Base-by-base conservation (phyloP, 2,797 vertebrate genomes). In the Darevskia nairensis region DNA sequence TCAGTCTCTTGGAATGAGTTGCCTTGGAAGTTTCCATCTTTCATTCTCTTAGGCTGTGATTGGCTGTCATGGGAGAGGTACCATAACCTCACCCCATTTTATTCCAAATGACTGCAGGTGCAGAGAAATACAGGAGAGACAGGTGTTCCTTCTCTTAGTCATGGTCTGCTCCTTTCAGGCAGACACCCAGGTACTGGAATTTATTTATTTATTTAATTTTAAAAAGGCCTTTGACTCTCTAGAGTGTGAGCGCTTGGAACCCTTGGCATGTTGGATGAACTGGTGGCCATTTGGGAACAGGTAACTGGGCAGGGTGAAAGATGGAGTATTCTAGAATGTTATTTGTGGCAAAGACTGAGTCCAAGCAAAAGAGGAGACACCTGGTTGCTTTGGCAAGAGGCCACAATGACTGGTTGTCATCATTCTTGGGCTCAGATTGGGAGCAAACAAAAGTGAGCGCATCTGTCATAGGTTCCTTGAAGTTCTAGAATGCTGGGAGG, bases 401-500 rank as follows among this genome's bases (percentile, higher is more conserved):
- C 64, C 3, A 13, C 80, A 44, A 75, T 50, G 87, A 74, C 88
- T 92, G 87, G 79, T 72, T 85, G 84, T 86, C 92, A 0, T 1
- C 86, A 87, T 64, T 64, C 71, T 85, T 90, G 88, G 82, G 59
- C 88, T 92, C 69, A 9, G 80, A 5, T 17, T 27, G 29, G 17
- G 44, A 15, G 59, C 3, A 1, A 32, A 19, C 72, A 39, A 61
- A 80, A 59, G 88, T 68, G 74, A 69, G 41, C 35, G 46, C 29
- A 64, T 6, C 61, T 64, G 21, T 64, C 61, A 64, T 84, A 90
- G 86, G 64, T 92, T 93, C 93, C 95, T 96, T 94, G 95, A 94
- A 94, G 92, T 92, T 93, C 94, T 96, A 95, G 95, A 92, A 92
- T 95, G 94, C 95, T 89, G 95, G 93, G 90, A 95, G 94, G 94